Conservation (phyloP, 2,888 invertebrate genomes). For the Agrochola circellaris region DNA sequence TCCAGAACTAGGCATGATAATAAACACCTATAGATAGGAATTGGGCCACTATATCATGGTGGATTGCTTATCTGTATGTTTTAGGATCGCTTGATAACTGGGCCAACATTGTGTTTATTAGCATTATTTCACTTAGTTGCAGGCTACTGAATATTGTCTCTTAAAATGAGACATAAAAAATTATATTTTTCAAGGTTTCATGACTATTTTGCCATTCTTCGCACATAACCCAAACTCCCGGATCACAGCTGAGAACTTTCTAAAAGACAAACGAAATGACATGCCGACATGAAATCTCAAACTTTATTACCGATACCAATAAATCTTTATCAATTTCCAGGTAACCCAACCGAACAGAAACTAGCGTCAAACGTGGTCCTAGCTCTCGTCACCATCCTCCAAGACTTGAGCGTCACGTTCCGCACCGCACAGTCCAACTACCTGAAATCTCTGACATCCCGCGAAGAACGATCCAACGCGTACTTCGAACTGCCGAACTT, state of each 20-base stretch:
- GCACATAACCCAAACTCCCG: neutral
- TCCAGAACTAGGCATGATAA: neutral
- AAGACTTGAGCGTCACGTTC: slow-evolving; percentile 96
- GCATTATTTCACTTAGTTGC: neutral
- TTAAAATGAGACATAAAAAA: neutral
- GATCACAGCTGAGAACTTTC: neutral
- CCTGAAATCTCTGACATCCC: slow-evolving; percentile 95
- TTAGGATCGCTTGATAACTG: slow-evolving; percentile 19
- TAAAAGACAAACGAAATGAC: neutral
- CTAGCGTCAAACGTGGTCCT: slow-evolving; percentile 96
- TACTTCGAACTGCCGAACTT: slow-evolving; percentile 94
- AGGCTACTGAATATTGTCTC: neutral
- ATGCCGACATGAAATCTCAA: neutral
- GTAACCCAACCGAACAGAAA: slow-evolving; percentile 93
- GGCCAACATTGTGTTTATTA: neutral
- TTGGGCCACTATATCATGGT: slow-evolving; percentile 4
- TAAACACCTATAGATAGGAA: neutral
- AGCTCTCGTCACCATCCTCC: slow-evolving; percentile 96
- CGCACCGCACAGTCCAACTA: slow-evolving; percentile 96
- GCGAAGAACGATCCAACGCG: slow-evolving; percentile 97
- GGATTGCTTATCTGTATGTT: slow-evolving; percentile 23
- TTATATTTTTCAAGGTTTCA: too few relatives aligned
- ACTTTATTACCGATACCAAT: too few relatives aligned
- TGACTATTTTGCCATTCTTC: neutral
- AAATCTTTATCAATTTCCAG: slow-evolving; percentile 83